A percentile compares a stretch with the other conserved stretches of the same genome.
Evolutionary conservation across 2,888 invertebrate genomes (phyloP).

Genomic region (Athetis lepigone): DNA sequence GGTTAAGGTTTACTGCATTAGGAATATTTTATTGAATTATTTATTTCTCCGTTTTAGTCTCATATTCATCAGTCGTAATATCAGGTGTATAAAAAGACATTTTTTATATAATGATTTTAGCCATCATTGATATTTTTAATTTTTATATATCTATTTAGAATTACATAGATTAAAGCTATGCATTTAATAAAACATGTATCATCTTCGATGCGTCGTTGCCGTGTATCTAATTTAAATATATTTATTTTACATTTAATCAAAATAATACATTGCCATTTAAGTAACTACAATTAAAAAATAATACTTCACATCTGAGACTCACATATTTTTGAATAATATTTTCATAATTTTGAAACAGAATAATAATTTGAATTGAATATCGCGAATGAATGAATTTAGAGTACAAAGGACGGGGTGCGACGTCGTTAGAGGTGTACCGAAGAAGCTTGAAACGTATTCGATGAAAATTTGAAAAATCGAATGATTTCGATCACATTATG

Average conservation of each 20-base stretch:
- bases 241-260: conserved; percentile 37
- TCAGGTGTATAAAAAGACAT: conserved; percentile 68
- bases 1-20: conserved; percentile 42
- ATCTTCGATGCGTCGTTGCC: conserved; percentile 76
- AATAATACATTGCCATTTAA: conserved; percentile 50
- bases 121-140: conserved; percentile 67
- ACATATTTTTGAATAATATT: conserved; percentile 13
- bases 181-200: conserved; percentile 66
- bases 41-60: conserved; percentile 73
- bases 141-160: conserved; percentile 72
- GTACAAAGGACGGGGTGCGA: conserved; percentile 55
- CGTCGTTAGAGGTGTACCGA: conserved; percentile 27
- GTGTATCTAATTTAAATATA: conserved; percentile 59
- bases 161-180: conserved; percentile 77
- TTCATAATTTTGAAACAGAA: conserved; percentile 3
- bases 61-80: conserved; percentile 75
- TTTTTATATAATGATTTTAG: conserved; percentile 63
- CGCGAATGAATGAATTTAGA: conserved; percentile 16
- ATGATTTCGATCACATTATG: conserved; percentile 62
- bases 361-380: conserved; percentile 18
- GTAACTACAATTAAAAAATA: conserved; percentile 18
- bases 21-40: conserved; percentile 59
- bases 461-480: conserved; percentile 44
- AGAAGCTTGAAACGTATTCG: conserved; percentile 28
- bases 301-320: conserved; percentile 11